Conservation (phyloP, 2,888 invertebrate genomes). For the Ornithoptera alexandrae region DNA sequence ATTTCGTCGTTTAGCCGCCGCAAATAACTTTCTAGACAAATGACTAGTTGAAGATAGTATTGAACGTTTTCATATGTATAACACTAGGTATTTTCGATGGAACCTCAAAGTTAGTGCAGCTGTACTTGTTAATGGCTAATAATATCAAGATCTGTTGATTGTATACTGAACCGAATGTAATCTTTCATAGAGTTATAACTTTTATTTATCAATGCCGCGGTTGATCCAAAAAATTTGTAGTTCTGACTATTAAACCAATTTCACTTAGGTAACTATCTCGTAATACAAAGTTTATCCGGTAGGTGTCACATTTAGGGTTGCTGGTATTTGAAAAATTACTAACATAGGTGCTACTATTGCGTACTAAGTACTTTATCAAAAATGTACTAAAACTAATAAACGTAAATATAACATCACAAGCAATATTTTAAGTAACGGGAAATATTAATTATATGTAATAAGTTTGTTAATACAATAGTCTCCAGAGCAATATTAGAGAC, state of each 20-base stretch:
- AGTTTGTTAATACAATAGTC: no score
- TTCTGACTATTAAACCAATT: slow-evolving; percentile 55
- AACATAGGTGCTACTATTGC: not conserved
- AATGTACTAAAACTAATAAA: no score
- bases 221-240: slow-evolving; percentile 35
- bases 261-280: slow-evolving; percentile 57
- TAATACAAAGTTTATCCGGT: slow-evolving; percentile 68
- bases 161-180: not conserved
- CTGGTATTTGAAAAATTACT: slow-evolving; percentile 13
- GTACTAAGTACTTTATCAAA: not conserved
- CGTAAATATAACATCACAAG: no score
- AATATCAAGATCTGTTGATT: slow-evolving; percentile 9
- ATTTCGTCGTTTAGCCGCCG: slow-evolving; percentile 25
- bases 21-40: slow-evolving; percentile 27
- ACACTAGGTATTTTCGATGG: no score
- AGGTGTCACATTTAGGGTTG: slow-evolving; percentile 43
- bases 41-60: slow-evolving; percentile 2
- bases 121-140: no score
- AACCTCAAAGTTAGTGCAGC: no score
- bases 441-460: no score
- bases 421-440: no score
- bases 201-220: slow-evolving; percentile 4
- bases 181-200: slow-evolving; percentile 3
- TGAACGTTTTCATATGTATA: not conserved
- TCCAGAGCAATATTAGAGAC: no score